These are phyloP conservation scores for Novumbra hubbsi DNA, from an alignment of 2,797 vertebrate species.

Conservation along the genomic window DNA sequence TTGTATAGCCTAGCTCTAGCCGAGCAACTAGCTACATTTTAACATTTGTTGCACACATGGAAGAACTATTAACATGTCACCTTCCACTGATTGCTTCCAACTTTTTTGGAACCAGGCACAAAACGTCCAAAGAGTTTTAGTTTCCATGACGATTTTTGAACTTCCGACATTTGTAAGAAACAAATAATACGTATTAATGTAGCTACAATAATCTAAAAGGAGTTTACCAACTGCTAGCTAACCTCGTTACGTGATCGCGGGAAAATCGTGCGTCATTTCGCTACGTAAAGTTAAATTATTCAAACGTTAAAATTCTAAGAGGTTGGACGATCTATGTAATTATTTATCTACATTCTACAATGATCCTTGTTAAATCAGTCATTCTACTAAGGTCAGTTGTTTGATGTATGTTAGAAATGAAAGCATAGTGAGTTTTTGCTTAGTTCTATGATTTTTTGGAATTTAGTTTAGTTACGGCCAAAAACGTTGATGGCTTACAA, in stretches of 20 bases:
- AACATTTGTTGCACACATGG: not conserved
- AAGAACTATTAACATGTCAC: not conserved
- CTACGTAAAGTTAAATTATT: slow-evolving; percentile 33
- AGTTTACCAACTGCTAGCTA: not conserved
- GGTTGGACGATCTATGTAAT: too few relatives aligned
- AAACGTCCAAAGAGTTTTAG: slow-evolving; percentile 14
- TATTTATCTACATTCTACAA: too few relatives aligned
- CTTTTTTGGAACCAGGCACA: not conserved
- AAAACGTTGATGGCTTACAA: too few relatives aligned
- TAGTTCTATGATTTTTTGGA: too few relatives aligned
- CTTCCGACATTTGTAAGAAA: not conserved
- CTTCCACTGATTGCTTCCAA: slow-evolving; percentile 3
- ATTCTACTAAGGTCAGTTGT: too few relatives aligned
- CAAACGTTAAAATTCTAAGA: too few relatives aligned
- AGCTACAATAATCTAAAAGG: not conserved
- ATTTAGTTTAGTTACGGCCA: too few relatives aligned
- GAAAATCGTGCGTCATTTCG: not conserved
- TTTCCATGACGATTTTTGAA: slow-evolving; percentile 1
- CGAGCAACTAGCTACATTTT: not conserved
- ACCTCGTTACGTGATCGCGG: not conserved
- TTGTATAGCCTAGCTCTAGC: not conserved
- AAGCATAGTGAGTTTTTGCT: too few relatives aligned
- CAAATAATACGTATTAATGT: not conserved
- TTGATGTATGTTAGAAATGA: too few relatives aligned
- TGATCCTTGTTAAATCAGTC: too few relatives aligned